Evolutionary conservation across 2,113 vertebrate species (phyloP).

Genomic region (Anoplopoma fimbria): DNA sequence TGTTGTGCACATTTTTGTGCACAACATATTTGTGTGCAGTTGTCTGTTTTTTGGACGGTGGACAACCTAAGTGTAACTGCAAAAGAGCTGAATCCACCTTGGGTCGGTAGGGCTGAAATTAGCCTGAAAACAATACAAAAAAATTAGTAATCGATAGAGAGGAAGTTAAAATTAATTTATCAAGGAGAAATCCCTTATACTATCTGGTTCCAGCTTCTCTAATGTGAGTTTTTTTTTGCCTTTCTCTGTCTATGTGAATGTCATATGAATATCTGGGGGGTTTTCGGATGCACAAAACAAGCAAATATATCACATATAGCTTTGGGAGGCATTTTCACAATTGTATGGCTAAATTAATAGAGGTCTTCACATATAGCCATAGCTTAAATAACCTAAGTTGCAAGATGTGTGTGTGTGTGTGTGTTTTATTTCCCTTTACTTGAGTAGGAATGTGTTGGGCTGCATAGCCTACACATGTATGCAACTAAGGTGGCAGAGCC

Average conservation of each 20-base stretch:
- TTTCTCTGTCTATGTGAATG: neutral
- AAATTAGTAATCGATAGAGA: neutral
- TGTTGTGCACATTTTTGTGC: constrained; percentile 14
- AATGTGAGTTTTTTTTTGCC: neutral
- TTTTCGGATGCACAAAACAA: neutral
- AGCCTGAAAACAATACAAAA: neutral
- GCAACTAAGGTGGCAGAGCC: constrained; percentile 40
- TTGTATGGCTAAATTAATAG: neutral
- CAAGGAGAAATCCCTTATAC: neutral
- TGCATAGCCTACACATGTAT: neutral
- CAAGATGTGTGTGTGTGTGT: constrained; percentile 3
- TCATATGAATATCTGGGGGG: neutral
- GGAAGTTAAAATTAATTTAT: neutral
- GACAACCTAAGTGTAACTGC: neutral
- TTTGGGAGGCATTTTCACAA: neutral
- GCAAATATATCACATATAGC: neutral
- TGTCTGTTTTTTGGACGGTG: neutral
- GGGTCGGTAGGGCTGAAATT: neutral
- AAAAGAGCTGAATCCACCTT: neutral
- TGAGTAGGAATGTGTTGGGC: constrained; percentile 24
- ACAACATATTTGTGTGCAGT: constrained; percentile 21
- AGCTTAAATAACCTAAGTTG: neutral
- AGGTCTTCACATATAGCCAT: neutral
- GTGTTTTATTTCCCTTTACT: constrained; percentile 24
- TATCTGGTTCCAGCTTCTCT: neutral